Conservation (phyloP, 2,113 vertebrate species). For the Girardinichthys multiradiatus region DNA sequence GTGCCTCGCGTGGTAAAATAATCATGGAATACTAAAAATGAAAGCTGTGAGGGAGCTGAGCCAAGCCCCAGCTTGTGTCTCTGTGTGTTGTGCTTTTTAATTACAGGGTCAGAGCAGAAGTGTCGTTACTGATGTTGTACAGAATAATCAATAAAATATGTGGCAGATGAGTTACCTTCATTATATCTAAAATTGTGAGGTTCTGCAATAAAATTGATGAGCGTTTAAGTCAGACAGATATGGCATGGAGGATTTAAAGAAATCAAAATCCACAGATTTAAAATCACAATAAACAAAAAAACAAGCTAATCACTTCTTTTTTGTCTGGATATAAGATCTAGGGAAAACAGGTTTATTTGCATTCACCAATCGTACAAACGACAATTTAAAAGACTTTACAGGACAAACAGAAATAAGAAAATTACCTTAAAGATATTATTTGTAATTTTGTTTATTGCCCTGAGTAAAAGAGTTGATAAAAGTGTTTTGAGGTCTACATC, state of each 20-base stretch:
- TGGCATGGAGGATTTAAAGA: neutral
- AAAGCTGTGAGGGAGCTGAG: slow-evolving; percentile 8
- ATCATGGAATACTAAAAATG: slow-evolving; percentile 31
- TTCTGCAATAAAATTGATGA: neutral
- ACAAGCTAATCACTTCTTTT: too few relatives aligned
- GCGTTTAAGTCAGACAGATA: neutral
- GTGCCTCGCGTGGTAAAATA: slow-evolving; percentile 15
- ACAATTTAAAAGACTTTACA: neutral
- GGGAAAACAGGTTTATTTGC: neutral
- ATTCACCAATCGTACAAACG: neutral
- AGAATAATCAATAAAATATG: neutral
- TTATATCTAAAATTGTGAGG: neutral
- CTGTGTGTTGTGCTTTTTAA: neutral
- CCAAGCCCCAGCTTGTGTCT: neutral
- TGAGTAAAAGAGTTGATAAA: neutral
- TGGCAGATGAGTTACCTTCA: neutral
- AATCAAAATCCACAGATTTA: neutral
- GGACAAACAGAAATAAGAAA: neutral
- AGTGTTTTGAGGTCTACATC: too few relatives aligned
- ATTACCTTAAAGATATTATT: neutral
- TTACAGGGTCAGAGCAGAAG: neutral
- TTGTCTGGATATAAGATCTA: too few relatives aligned
- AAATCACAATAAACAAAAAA: neutral
- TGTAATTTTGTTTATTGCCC: neutral
- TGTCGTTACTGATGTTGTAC: neutral